Base-by-base conservation (phyloP, 53 echinoderm and acorn worm species). In the Echinarachnius parma region DNA sequence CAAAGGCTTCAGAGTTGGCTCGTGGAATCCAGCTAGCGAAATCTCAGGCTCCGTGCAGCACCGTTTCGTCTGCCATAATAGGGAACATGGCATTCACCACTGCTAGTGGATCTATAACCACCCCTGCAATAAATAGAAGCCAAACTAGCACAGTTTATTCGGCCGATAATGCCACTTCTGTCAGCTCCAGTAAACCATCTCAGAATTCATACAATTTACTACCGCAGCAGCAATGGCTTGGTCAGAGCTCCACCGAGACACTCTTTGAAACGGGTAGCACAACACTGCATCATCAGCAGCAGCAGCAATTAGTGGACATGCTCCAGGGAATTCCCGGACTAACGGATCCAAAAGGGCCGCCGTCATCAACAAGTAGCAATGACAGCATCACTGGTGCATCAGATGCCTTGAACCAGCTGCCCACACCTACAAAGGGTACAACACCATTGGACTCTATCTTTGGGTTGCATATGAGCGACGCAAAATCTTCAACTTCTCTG, bases 1-100 rank as follows among this genome's bases (percentile, higher is more conserved):
- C 89, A 21, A 84, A 81, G 53, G 89, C 89, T 4, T 89, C 89
- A 25, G 84, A 89, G 63, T 67, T 89, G 46, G 89, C 89, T 27
- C 45, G 84, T 15, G 89, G 82, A 19, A 64, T 76, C 10, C 85
- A 89, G 37, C 85, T 78, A 49, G 67, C 78, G 15, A 78, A 78
- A 31, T 79, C 82, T 4, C 90, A 81, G 32, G 64, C 56, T 21
- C 89, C 79, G 39, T 61, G 55, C 56, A 56, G 74, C 44, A 56
- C 24, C 7, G 24, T 24, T 5, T n/a, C n/a, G n/a, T n/a, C n/a
- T n/a, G n/a, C 87, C 23, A 53, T 55, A 16, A 63, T 19, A n/a
- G 20, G 28, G n/a, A 39, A 39, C 42, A 39, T 13, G 7, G 25
- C 70, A 10, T 52, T 31, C 3, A 34, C 64, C 36, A 72, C 55